Evolutionary conservation across 2,113 vertebrate species (phyloP), one percentile per base, ranked within the genome.

Genomic region (Numenius arquata): DNA sequence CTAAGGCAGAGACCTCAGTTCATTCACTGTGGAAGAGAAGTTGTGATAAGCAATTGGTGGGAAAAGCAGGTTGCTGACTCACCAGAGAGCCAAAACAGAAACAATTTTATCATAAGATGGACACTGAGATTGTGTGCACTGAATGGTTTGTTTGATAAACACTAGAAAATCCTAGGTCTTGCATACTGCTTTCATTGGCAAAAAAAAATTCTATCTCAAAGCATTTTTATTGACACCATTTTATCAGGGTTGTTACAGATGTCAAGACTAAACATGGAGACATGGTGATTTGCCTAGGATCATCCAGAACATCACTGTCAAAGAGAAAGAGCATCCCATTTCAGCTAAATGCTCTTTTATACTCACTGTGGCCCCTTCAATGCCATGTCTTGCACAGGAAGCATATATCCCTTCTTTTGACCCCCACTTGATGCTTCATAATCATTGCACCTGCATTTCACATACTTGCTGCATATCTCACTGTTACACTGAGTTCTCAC

Each of bases 341-440:
- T 48, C 34, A 55, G 73, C 26, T 21, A 32, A 52, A 12, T 43
- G 26, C 26, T 53, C 20, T 71, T 76, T 70, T 55, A 15, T 30
- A 71, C 25, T 70, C 34, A 13, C 29, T 61, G 36, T n/a, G 77
- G 38, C 20, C 11, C 23, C 70, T 91, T 66, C 22, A 58, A 53
- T 72, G 32, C 12, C 19, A 41, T 5, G 17, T 65, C 55, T 84
- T 68, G 11, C 15, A 92, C 0, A 4, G 15, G 23, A 90, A 78
- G 25, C 13, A 32, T 12, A 9, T 62, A 32, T 58, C 56, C 21
- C 25, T 90, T 65, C 36, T 70, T 74, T 88, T 58, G 55, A 8
- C 5, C 21, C 26, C 5, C 17, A 30, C 30, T 23, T 36, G 30
- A 16, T 48, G 20, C 15, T 74, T 71, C 0, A 0, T 27, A 81